Evolutionary conservation across 2,113 vertebrate species (phyloP).

Genomic region (Epinephelus moara): DNA sequence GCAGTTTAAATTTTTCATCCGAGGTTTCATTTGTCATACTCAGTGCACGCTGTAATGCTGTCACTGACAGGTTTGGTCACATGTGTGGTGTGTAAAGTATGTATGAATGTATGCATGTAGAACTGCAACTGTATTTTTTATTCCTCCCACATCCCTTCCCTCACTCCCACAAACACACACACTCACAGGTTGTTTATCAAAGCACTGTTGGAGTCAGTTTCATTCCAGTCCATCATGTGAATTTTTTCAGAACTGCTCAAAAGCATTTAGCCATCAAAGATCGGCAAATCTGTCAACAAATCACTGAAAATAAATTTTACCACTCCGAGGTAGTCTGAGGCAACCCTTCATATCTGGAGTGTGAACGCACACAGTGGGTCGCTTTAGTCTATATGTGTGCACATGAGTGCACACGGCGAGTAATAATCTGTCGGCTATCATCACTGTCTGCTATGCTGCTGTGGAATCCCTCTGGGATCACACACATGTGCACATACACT

Average conservation of each 20-base stretch:
- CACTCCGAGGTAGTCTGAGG: not conserved
- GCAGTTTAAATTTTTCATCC: not conserved
- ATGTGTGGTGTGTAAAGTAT: too few relatives aligned
- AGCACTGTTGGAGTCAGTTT: slow-evolving; percentile 12
- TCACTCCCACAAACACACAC: slow-evolving; percentile 8
- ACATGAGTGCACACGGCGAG: not conserved
- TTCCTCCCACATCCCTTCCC: slow-evolving; percentile 4
- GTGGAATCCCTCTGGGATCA: slow-evolving; percentile 36
- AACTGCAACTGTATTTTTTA: not conserved
- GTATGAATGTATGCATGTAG: too few relatives aligned
- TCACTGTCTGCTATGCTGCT: slow-evolving; percentile 40
- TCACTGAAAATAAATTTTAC: slow-evolving; percentile 14
- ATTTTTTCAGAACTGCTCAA: slow-evolving; percentile 2
- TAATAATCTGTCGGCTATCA: slow-evolving; percentile 56
- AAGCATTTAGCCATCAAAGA: slow-evolving; percentile 24
- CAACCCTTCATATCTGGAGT: slow-evolving; percentile 10
- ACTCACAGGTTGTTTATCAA: slow-evolving; percentile 28
- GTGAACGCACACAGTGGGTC: slow-evolving; percentile 14
- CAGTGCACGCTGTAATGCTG: not conserved
- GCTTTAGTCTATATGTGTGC: slow-evolving; percentile 15
- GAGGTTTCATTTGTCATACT: not conserved
- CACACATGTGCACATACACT: slow-evolving; percentile 28
- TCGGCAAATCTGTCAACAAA: slow-evolving; percentile 19
- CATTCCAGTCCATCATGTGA: slow-evolving; percentile 27
- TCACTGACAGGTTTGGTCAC: not conserved